A percentile compares a stretch with the other conserved stretches of the same genome.
Evolutionary conservation across 2,113 vertebrate species (phyloP).

Genomic region (Sander lucioperca): DNA sequence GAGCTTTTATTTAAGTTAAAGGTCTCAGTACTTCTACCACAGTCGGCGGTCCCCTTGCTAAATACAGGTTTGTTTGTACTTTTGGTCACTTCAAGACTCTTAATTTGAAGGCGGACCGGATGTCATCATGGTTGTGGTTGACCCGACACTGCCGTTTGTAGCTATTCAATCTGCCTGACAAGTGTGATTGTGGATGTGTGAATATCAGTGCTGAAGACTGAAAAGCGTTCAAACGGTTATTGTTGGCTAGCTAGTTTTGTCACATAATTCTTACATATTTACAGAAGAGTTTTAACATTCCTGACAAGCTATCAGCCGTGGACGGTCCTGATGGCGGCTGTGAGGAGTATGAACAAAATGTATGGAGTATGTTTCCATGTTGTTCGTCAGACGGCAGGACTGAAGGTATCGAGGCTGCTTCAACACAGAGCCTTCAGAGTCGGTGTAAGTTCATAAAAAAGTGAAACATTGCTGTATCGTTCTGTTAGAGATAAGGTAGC

Average conservation of each 20-base stretch:
- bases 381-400: slow-evolving; percentile 57
- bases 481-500: too few relatives aligned
- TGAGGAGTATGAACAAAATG: slow-evolving; percentile 71
- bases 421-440: slow-evolving; percentile 77
- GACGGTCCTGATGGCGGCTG: slow-evolving; percentile 69
- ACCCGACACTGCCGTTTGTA: neutral
- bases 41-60: neutral
- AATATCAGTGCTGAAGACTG: neutral
- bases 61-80: neutral
- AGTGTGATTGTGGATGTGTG: neutral
- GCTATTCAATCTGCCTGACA: neutral
- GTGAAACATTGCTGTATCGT: neutral
- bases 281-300: neutral
- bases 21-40: neutral
- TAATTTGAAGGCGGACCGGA: slow-evolving; percentile 51
- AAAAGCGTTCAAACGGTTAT: neutral
- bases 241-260: neutral
- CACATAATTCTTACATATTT: rapidly evolving
- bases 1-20: neutral
- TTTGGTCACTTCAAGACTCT: neutral
- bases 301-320: neutral
- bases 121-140: rapidly evolving
- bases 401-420: slow-evolving; percentile 56
- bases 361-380: slow-evolving; percentile 70
- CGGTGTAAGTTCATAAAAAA: slow-evolving; percentile 66